These are phyloP conservation scores for Quadroppia sp. DNA, from an alignment of 2,888 invertebrate species.

Conservation along the genomic window DNA sequence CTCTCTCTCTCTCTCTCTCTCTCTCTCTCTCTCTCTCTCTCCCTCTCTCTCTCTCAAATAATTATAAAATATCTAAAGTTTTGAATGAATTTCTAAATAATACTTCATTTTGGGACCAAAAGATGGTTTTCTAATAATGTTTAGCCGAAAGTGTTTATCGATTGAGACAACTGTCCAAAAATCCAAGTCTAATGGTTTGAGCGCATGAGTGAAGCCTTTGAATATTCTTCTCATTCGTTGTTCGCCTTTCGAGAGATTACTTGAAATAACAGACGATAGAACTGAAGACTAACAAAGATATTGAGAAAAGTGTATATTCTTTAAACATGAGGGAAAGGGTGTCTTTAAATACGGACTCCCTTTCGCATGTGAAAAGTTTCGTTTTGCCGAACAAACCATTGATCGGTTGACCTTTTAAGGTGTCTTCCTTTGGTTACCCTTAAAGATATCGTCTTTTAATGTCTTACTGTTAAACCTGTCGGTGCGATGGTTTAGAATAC, in stretches of 20 bases:
- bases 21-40: too few species aligned
- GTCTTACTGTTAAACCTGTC: background rate
- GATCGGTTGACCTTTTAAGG: background rate
- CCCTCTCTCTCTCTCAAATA: too few species aligned
- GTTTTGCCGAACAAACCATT: background rate
- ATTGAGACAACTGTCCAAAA: background rate
- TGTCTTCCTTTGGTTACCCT: background rate
- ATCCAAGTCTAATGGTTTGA: background rate
- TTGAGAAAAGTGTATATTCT: background rate
- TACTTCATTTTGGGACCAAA: slow-evolving; percentile 5
- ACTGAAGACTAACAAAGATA: background rate
- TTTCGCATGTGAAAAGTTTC: slow-evolving; percentile 2
- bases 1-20: too few species aligned
- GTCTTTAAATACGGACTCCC: background rate
- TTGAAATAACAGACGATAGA: slow-evolving; percentile 5
- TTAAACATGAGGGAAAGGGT: slow-evolving; percentile 31
- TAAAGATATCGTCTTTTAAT: background rate
- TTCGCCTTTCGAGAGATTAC: background rate
- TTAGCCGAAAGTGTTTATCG: background rate
- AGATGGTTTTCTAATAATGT: slow-evolving; percentile 26
- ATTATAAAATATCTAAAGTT: too few species aligned
- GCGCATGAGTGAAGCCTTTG: slow-evolving; percentile 19
- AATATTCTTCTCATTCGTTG: slow-evolving; percentile 8
- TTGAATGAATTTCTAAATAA: too few species aligned
- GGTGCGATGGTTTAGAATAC: slow-evolving; percentile 13